Evolutionary conservation across 1,140 invertebrate genomes (phyloP).

Genomic region (Drosophila auraria): DNA sequence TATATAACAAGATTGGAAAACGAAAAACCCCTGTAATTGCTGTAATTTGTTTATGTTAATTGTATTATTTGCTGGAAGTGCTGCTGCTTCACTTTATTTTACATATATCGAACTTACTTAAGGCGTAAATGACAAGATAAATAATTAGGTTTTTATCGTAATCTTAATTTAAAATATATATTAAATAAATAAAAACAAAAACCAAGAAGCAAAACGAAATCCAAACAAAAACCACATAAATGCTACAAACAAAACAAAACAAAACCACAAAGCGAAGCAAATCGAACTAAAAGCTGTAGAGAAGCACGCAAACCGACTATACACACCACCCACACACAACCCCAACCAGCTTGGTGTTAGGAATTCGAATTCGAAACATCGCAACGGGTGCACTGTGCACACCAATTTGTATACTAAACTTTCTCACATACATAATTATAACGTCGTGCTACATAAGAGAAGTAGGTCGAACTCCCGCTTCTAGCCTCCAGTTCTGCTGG

Average conservation of each 20-base stretch:
- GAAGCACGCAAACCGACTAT: slow-evolving; percentile 64
- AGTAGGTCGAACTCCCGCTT: slow-evolving; percentile 31
- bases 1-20: slow-evolving; percentile 22
- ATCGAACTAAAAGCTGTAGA: slow-evolving; percentile 66
- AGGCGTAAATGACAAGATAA: slow-evolving; percentile 80
- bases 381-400: slow-evolving; percentile 44
- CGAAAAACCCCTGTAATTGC: slow-evolving; percentile 43
- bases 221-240: slow-evolving; percentile 32
- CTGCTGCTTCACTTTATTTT: slow-evolving; percentile 77
- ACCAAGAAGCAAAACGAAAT: slow-evolving; percentile 28
- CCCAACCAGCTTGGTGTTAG: slow-evolving; percentile 30
- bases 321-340: slow-evolving; percentile 23
- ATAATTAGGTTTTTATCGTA: slow-evolving; percentile 78
- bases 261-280: slow-evolving; percentile 51
- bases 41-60: slow-evolving; percentile 79
- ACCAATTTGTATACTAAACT: slow-evolving; percentile 72
- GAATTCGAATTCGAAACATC: slow-evolving; percentile 33
- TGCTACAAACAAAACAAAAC: slow-evolving; percentile 38
- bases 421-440: slow-evolving; percentile 57
- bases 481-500: slow-evolving; percentile 16
- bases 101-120: slow-evolving; percentile 70
- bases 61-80: slow-evolving; percentile 78
- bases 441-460: slow-evolving; percentile 59
- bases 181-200: slow-evolving; percentile 67
- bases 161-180: slow-evolving; percentile 75